Evolutionary conservation across 2,797 vertebrate species (phyloP).

Genomic region (Pangasius mekongensis): DNA sequence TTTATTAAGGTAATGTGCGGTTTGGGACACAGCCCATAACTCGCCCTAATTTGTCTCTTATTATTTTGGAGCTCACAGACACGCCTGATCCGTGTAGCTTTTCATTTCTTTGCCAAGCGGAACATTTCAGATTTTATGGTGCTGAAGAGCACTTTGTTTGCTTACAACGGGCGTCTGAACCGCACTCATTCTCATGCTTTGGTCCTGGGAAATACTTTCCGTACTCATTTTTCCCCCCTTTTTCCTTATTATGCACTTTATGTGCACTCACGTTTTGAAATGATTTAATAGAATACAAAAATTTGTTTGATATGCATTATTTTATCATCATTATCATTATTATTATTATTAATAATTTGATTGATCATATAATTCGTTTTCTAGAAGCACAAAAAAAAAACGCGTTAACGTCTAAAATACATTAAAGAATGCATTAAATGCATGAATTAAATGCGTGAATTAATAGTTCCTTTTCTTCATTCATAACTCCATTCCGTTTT

Average conservation of each 20-base stretch:
- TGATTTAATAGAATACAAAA: not conserved
- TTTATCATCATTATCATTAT: not conserved
- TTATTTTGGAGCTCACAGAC: constrained; percentile 51
- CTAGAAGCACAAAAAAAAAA: not conserved
- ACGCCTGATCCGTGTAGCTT: constrained; percentile 61
- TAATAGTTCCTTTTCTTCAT: not conserved
- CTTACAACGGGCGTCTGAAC: constrained; percentile 41
- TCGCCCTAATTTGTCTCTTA: constrained; percentile 45
- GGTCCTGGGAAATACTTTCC: not conserved
- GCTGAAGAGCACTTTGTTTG: constrained; percentile 54
- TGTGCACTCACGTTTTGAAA: not conserved
- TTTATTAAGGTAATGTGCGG: constrained; percentile 28
- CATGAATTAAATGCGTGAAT: not conserved
- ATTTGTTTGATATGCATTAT: not conserved
- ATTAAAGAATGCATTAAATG: not conserved
- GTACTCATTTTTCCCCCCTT: not conserved
- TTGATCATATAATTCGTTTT: not conserved
- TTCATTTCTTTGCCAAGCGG: constrained; percentile 59
- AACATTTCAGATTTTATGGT: constrained; percentile 63
- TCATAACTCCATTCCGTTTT: not conserved
- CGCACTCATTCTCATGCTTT: constrained; percentile 28
- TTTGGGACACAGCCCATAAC: constrained; percentile 37
- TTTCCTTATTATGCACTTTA: not conserved
- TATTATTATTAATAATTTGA: not conserved
- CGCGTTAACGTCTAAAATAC: not conserved